Conservation (phyloP, 2,797 vertebrate genomes). For the Dryobates pubescens region DNA sequence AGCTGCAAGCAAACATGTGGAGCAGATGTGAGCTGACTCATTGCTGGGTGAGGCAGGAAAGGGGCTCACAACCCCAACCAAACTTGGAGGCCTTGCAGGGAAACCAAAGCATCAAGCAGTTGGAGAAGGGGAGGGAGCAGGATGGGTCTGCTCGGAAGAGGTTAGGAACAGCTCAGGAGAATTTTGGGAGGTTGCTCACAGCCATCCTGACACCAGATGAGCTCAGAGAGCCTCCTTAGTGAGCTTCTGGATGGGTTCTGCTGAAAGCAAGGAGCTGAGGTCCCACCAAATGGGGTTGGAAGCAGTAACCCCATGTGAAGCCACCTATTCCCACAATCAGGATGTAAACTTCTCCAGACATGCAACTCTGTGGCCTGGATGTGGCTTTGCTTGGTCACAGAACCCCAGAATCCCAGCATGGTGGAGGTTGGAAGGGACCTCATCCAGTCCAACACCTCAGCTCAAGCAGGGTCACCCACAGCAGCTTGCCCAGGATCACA, state of each 20-base stretch:
- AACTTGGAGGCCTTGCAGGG: not conserved
- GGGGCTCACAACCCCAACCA: conserved; percentile 19
- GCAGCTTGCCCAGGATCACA: too few relatives aligned
- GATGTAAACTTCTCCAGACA: not conserved
- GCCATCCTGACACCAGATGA: not conserved
- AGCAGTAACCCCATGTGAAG: not conserved
- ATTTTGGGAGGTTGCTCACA: not conserved
- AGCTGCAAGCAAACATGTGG: conserved; percentile 37
- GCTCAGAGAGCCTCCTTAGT: not conserved
- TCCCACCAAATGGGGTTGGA: fast-evolving
- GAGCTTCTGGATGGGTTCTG: not conserved
- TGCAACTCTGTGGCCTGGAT: fast-evolving
- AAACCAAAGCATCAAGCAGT: not conserved
- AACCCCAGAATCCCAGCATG: too few relatives aligned
- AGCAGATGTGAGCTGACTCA: conserved; percentile 53
- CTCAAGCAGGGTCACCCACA: too few relatives aligned
- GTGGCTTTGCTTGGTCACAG: not conserved
- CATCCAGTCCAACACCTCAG: too few relatives aligned
- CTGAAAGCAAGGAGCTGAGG: not conserved
- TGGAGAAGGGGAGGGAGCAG: not conserved
- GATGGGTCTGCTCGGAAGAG: not conserved
- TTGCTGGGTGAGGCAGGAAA: conserved; percentile 47
- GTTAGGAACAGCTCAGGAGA: not conserved
- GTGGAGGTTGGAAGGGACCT: too few relatives aligned
- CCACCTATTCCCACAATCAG: fast-evolving